Evolutionary conservation across 2,113 vertebrate species (phyloP).

Genomic region (Hiodon tergisus): DNA sequence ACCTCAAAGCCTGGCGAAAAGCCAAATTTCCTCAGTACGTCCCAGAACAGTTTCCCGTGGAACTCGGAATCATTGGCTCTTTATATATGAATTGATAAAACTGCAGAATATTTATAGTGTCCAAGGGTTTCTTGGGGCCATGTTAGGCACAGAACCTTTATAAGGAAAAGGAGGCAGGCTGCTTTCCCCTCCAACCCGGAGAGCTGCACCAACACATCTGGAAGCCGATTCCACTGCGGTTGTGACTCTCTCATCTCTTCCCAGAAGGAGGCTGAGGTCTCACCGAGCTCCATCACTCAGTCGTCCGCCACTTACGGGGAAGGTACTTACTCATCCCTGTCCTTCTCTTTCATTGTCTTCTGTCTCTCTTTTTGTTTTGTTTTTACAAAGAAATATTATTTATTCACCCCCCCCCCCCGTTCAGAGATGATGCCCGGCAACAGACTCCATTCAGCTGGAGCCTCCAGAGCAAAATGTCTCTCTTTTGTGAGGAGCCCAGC

Average conservation of each 20-base stretch:
- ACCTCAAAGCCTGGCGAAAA: no score
- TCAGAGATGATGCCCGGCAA: constrained; percentile 7
- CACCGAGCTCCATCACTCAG: not conserved
- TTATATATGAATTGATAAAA: no score
- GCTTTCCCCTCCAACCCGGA: not conserved
- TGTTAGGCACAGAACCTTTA: no score
- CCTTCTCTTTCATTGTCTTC: constrained; percentile 1
- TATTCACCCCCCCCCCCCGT: constrained; percentile 12
- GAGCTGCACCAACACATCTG: not conserved
- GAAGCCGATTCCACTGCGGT: no score
- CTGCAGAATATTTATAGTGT: no score
- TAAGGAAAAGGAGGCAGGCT: no score
- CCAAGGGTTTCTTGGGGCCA: no score
- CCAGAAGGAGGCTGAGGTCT: not conserved
- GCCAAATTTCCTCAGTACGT: no score
- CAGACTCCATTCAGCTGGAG: constrained; percentile 37
- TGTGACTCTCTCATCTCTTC: no score
- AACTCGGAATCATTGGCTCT: no score
- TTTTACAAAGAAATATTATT: constrained; percentile 24
- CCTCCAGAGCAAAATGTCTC: constrained; percentile 22
- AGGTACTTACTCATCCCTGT: constrained; percentile 12
- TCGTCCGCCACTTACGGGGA: not conserved
- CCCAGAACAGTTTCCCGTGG: no score
- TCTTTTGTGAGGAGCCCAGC: constrained; percentile 3
- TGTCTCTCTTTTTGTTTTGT: not conserved